These are phyloP conservation scores for Drosophila guanche DNA, from an alignment of 1,140 invertebrate species.

Conservation along the genomic window DNA sequence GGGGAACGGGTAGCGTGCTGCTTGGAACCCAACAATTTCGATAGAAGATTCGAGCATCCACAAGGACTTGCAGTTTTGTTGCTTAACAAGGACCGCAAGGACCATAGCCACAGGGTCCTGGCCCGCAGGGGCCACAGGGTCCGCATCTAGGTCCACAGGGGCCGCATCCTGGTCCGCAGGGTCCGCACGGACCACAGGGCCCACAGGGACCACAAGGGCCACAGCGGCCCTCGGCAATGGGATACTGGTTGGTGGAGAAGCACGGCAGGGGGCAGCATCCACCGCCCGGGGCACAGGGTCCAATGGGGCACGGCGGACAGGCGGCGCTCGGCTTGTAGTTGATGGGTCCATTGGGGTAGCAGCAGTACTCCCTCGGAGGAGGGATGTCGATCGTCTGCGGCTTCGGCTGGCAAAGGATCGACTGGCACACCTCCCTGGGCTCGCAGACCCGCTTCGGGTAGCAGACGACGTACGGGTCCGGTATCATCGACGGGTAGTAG, in stretches of 20 bases:
- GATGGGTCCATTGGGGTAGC: conserved; percentile 77
- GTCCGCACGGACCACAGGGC: conserved; percentile 38
- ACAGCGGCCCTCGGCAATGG: conserved; percentile 62
- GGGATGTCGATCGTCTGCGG: conserved; percentile 78
- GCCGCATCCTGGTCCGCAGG: conserved; percentile 56
- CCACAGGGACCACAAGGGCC: conserved; percentile 71
- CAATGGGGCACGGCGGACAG: conserved; percentile 73
- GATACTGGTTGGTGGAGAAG: conserved; percentile 74
- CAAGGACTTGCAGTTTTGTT: neutral
- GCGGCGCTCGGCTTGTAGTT: conserved; percentile 76
- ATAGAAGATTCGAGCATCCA: neutral
- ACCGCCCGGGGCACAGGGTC: conserved; percentile 64
- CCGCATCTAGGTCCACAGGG: conserved; percentile 50
- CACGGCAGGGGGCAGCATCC: conserved; percentile 69
- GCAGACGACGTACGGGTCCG: conserved; percentile 79
- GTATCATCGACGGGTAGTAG: conserved; percentile 78
- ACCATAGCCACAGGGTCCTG: conserved; percentile 49
- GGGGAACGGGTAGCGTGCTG: too few relatives aligned
- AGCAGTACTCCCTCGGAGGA: conserved; percentile 76
- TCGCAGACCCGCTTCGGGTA: conserved; percentile 77
- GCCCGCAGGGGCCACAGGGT: conserved; percentile 53
- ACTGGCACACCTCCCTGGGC: conserved; percentile 75
- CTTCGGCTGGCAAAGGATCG: conserved; percentile 77
- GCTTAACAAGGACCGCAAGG: conserved; percentile 57
- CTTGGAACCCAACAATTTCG: conserved; percentile 11